phyloP scores from a whole-genome alignment of 2,888 invertebrate genomes.

The Pheosia gnoma region DNA sequence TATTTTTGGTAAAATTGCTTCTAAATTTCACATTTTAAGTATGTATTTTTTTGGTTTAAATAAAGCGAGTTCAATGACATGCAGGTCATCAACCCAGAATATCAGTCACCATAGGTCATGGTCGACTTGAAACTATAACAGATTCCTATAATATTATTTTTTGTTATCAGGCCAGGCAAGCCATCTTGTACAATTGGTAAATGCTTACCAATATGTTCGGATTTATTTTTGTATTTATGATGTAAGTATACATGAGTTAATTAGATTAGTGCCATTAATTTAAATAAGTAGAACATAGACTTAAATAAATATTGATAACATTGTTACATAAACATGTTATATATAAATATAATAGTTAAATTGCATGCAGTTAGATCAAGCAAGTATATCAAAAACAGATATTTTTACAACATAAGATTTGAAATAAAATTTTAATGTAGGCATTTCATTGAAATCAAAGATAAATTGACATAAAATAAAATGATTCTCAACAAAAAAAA shows the following conservation, averaged over 20 bases:
- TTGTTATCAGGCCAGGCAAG: no score
- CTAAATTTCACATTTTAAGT: background rate
- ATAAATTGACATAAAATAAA: no score
- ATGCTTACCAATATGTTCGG: no score
- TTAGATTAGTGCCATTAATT: background rate
- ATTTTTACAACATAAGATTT: constrained; percentile 3
- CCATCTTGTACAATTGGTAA: no score
- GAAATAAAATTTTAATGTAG: no score
- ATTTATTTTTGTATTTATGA: background rate
- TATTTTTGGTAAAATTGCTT: no score
- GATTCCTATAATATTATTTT: no score
- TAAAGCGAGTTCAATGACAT: background rate
- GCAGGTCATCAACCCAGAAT: background rate
- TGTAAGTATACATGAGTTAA: background rate
- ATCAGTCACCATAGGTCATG: background rate
- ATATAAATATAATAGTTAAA: constrained; percentile 2
- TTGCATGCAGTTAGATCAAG: constrained; percentile 25
- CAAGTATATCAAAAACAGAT: constrained; percentile 3
- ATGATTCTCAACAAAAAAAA: no score
- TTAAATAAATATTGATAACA: background rate
- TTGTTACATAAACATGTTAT: background rate
- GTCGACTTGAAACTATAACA: background rate
- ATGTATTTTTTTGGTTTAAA: constrained; percentile 10
- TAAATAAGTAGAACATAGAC: background rate
- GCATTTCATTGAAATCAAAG: no score